A percentile compares a stretch with the other conserved stretches of the same genome.
Conservation (phyloP, 2,113 vertebrate genomes). For the Peromyscus polionotus region DNA sequence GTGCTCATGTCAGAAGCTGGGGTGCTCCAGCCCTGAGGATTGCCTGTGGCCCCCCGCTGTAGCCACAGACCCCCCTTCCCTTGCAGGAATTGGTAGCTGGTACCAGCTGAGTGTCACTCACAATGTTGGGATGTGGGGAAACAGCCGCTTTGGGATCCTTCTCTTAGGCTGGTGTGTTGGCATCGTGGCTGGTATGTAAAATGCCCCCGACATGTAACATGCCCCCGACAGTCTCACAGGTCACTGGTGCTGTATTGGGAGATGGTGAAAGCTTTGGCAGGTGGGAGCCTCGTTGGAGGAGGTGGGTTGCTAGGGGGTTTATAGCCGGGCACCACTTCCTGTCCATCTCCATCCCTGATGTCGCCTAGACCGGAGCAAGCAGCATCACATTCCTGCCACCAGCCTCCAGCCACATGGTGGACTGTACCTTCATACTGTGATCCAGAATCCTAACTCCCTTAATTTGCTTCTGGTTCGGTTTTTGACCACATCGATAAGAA, state of each 20-base stretch:
- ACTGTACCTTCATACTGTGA: background rate
- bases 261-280: background rate
- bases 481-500: background rate
- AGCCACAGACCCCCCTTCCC: background rate
- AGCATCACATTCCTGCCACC: background rate
- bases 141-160: background rate
- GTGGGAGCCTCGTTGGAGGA: background rate
- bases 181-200: background rate
- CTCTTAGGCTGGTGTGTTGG: background rate
- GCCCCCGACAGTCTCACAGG: too few relatives aligned
- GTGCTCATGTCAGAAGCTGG: background rate
- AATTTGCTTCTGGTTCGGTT: background rate
- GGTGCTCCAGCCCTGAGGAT: background rate
- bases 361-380: too few relatives aligned
- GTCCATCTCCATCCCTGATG: background rate
- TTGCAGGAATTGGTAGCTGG: conserved; percentile 4
- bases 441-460: background rate
- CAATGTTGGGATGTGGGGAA: background rate
- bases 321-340: background rate
- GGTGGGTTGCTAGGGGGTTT: background rate
- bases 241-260: background rate
- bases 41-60: background rate
- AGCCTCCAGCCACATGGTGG: background rate
- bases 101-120: background rate
- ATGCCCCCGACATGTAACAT: background rate